These are phyloP conservation scores for Drosophila quasianomalipes DNA, from an alignment of 2,888 invertebrate genomes.

Conservation along the genomic window DNA sequence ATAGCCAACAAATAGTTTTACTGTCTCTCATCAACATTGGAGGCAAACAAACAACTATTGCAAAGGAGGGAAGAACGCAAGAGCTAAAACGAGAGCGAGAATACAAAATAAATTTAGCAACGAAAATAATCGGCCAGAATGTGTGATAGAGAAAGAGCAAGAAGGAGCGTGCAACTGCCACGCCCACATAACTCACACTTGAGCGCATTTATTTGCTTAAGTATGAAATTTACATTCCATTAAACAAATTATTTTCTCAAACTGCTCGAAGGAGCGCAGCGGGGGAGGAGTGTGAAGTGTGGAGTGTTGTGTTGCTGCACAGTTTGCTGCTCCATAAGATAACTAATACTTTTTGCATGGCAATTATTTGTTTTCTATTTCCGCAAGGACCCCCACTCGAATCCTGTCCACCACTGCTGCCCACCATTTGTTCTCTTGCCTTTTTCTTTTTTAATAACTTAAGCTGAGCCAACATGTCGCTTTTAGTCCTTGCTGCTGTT, in stretches of 20 bases:
- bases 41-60: constrained; percentile 51
- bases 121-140: constrained; percentile 2
- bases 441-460: constrained; percentile 72
- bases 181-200: constrained; percentile 59
- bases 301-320: background rate
- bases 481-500: constrained; percentile 27
- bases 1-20: constrained; percentile 60
- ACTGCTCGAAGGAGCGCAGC: constrained; percentile 34
- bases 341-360: constrained; percentile 78
- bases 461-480: constrained; percentile 77
- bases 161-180: constrained; percentile 28
- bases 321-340: constrained; percentile 45
- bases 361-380: constrained; percentile 79
- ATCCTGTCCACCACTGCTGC: background rate
- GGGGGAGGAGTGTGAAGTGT: background rate
- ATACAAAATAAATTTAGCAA: constrained; percentile 40
- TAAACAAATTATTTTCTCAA: constrained; percentile 80
- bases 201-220: constrained; percentile 76
- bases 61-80: constrained; percentile 15
- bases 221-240: constrained; percentile 81
- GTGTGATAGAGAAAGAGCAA: background rate
- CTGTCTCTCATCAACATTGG: constrained; percentile 43
- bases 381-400: constrained; percentile 26
- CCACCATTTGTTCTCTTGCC: constrained; percentile 28
- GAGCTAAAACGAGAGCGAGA: constrained; percentile 17